Evolutionary conservation across 1,140 invertebrate species (phyloP).

Genomic region (Plodia interpunctella): DNA sequence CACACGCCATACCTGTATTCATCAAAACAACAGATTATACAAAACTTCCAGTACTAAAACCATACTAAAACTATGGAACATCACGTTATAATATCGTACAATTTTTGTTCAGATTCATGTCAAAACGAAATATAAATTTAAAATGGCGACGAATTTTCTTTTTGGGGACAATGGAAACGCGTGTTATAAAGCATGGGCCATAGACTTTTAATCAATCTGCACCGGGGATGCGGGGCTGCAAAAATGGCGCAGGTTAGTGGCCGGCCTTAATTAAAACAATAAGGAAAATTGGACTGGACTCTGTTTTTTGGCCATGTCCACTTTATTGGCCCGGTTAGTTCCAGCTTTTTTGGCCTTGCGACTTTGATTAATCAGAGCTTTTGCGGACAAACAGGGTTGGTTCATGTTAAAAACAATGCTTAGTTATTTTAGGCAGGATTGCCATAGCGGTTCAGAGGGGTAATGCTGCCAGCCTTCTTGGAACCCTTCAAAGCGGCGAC

Average conservation of each 20-base stretch:
- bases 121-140: too few species aligned
- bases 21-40: too few species aligned
- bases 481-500: too few species aligned
- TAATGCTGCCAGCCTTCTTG: too few species aligned
- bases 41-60: too few species aligned
- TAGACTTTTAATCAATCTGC: constrained; percentile 77
- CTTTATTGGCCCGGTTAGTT: constrained; percentile 10
- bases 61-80: too few species aligned
- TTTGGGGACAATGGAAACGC: constrained; percentile 35
- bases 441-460: too few species aligned
- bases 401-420: neutral
- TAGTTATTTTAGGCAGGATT: too few species aligned
- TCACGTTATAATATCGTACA: too few species aligned
- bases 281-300: constrained; percentile 62
- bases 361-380: neutral
- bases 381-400: neutral
- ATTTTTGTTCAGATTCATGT: constrained; percentile 20
- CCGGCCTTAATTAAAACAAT: constrained; percentile 69
- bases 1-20: too few species aligned
- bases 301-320: constrained; percentile 32
- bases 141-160: too few species aligned
- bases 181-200: constrained; percentile 71
- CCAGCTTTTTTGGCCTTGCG: neutral
- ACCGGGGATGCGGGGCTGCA: constrained; percentile 67
- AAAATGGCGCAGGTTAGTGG: constrained; percentile 68